Conservation (phyloP, 2,888 invertebrate genomes). For the Micropterix aruncella region DNA sequence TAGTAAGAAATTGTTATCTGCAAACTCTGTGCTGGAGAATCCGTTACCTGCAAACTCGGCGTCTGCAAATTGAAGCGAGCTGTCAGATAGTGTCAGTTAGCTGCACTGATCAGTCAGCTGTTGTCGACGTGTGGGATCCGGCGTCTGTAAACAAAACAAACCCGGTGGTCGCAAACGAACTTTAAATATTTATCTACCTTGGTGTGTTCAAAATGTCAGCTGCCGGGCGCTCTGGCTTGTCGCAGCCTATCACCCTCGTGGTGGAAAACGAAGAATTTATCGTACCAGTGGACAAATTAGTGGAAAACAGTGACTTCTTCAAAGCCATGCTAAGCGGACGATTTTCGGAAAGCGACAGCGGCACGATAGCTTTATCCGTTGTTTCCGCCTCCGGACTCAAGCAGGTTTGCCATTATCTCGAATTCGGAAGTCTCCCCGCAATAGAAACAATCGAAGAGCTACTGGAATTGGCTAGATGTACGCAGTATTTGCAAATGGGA, state of each 20-base stretch:
- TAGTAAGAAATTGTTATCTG: too few relatives aligned
- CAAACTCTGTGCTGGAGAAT: too few relatives aligned
- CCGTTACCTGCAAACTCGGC: too few relatives aligned
- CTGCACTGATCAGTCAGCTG: too few relatives aligned
- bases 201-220: too few relatives aligned
- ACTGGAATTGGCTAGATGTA: neutral
- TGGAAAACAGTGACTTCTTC: neutral
- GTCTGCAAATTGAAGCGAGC: too few relatives aligned
- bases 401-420: neutral
- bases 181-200: too few relatives aligned
- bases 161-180: too few relatives aligned
- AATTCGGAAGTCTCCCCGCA: neutral
- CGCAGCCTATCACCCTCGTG: neutral
- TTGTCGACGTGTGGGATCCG: too few relatives aligned
- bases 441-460: neutral
- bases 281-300: neutral
- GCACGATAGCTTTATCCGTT: neutral
- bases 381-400: neutral
- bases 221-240: too few relatives aligned
- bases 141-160: too few relatives aligned
- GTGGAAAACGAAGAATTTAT: neutral
- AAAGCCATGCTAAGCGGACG: neutral
- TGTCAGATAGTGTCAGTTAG: too few relatives aligned
- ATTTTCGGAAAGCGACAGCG: neutral
- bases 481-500: neutral